Percentiles rank a stretch among this genome's conserved stretches.
Evolutionary conservation across 2,113 vertebrate species (phyloP).

Genomic region (Odocoileus virginianus): DNA sequence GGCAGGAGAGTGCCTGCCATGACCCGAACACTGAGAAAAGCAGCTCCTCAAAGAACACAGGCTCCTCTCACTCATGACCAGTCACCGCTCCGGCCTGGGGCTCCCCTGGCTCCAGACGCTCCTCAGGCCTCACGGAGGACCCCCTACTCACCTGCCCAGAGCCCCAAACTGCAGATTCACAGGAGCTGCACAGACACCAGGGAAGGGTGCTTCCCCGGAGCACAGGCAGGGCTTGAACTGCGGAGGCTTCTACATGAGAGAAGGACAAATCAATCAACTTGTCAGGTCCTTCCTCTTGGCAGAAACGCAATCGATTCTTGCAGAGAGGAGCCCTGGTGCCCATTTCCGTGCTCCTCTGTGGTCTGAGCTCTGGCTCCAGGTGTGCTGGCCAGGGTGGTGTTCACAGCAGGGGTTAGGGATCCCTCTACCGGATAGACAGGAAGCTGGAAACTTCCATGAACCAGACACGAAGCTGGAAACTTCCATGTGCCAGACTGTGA

Average conservation of each 20-base stretch:
- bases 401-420: background rate
- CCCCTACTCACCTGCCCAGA: background rate
- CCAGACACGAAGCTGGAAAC: background rate
- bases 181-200: background rate
- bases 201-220: background rate
- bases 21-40: background rate
- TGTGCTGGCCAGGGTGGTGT: rapidly evolving
- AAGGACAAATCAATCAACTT: background rate
- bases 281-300: background rate
- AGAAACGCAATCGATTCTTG: background rate
- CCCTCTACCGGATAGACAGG: rapidly evolving
- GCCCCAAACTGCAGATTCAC: background rate
- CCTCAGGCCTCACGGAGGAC: background rate
- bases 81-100: rapidly evolving
- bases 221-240: background rate
- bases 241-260: background rate
- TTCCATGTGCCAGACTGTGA: rapidly evolving
- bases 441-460: background rate
- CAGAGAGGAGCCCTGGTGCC: background rate
- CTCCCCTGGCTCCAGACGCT: background rate
- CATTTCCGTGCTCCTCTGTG: background rate
- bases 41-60: background rate
- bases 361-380: background rate
- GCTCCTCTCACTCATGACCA: background rate
- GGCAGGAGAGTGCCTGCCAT: too few species aligned